These are phyloP conservation scores for Coregonus clupeaformis DNA, from an alignment of 2,113 vertebrate species.

Conservation along the genomic window DNA sequence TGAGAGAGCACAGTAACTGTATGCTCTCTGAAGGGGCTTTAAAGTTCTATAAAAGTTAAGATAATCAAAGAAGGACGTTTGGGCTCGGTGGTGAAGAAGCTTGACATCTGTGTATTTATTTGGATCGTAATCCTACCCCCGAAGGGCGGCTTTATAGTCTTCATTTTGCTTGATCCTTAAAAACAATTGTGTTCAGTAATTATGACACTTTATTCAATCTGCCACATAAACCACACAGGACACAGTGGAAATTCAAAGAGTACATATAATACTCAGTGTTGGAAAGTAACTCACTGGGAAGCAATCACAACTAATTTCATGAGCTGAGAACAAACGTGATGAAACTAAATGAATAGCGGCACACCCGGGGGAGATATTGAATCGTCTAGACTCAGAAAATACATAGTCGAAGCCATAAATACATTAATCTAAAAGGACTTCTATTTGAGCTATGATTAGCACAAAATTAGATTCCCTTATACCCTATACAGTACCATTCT, in stretches of 20 bases:
- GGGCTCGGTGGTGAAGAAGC: background rate
- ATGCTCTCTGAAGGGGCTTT: background rate
- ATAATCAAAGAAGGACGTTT: background rate
- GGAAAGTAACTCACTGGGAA: slow-evolving; percentile 8
- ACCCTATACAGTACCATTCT: background rate
- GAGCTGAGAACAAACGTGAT: slow-evolving; percentile 15
- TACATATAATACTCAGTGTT: slow-evolving; percentile 10
- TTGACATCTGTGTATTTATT: slow-evolving; percentile 19
- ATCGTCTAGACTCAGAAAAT: background rate
- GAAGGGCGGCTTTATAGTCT: slow-evolving; percentile 9
- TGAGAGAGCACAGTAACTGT: background rate
- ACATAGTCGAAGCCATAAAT: background rate
- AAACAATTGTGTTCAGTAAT: slow-evolving; percentile 38
- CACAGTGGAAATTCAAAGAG: slow-evolving; percentile 16
- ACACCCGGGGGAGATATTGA: background rate
- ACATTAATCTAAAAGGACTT: background rate
- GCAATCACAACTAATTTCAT: slow-evolving; percentile 33
- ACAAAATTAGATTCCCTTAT: background rate
- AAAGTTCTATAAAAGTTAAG: background rate
- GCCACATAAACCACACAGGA: slow-evolving; percentile 17
- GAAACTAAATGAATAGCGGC: slow-evolving; percentile 24
- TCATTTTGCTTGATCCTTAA: slow-evolving; percentile 6
- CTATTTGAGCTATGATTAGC: background rate
- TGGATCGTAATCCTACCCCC: slow-evolving; percentile 15
- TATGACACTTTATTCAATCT: slow-evolving; percentile 33